Percentiles rank a stretch among this genome's conserved stretches.
phyloP scores from a whole-genome alignment of 2,888 invertebrate species.

The Eurois occulta region DNA sequence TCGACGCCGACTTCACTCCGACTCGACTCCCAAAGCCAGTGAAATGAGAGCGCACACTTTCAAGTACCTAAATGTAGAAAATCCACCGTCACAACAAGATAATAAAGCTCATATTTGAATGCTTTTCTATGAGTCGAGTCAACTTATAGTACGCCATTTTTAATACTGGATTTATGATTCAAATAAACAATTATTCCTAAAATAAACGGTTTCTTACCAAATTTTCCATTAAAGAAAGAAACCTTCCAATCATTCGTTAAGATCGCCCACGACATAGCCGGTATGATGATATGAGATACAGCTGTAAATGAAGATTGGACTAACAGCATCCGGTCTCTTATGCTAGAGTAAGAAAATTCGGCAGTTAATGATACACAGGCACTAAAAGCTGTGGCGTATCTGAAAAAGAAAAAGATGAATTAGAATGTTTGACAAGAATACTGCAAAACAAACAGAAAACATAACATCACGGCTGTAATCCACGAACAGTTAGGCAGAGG shows the following conservation, averaged over 20 bases:
- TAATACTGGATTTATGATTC: background rate
- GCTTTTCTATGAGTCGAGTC: background rate
- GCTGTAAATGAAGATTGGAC: conserved; percentile 79
- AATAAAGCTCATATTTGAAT: background rate
- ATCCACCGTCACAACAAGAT: no score
- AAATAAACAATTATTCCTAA: background rate
- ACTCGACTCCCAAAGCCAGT: no score
- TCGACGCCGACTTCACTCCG: no score
- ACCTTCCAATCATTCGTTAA: conserved; percentile 79
- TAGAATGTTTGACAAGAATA: background rate
- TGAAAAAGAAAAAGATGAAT: conserved; percentile 59
- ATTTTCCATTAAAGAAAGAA: conserved; percentile 74
- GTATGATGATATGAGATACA: conserved; percentile 73
- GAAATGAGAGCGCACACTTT: no score
- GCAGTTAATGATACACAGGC: conserved; percentile 78
- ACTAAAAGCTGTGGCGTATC: conserved; percentile 81
- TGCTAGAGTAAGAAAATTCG: conserved; percentile 80
- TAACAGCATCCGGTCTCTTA: conserved; percentile 81
- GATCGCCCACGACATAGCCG: conserved; percentile 79
- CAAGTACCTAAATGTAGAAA: no score
- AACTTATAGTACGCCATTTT: background rate
- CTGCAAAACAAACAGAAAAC: background rate
- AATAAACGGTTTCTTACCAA: conserved; percentile 71
- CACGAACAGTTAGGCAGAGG: no score
- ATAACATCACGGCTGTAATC: no score